Evolutionary conservation across 2,113 vertebrate genomes (phyloP).

Genomic region (Heterocephalus glaber): DNA sequence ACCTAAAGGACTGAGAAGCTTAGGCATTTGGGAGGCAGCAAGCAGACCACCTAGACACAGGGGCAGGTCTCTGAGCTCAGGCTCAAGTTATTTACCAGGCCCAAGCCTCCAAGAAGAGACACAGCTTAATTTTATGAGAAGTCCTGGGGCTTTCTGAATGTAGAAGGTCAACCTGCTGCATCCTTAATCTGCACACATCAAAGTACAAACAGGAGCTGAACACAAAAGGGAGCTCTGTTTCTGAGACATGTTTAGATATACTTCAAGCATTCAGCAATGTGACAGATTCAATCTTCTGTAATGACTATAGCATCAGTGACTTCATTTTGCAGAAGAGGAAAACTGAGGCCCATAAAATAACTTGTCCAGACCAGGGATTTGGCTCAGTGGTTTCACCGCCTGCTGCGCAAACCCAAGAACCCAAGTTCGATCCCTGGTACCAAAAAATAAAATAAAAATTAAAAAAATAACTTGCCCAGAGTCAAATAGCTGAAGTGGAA

Average conservation of each 20-base stretch:
- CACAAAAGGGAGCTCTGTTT: neutral
- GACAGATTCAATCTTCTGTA: neutral
- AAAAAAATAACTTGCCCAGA: neutral
- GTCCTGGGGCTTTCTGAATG: slow-evolving; percentile 13
- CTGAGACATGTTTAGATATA: slow-evolving; percentile 10
- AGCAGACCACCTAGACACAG: neutral
- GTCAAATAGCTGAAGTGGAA: slow-evolving; percentile 13
- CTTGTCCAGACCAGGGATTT: no score
- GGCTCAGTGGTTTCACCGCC: no score
- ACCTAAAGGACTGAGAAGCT: neutral
- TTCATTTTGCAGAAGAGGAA: neutral
- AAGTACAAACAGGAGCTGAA: neutral
- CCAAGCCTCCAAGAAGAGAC: neutral
- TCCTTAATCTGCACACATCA: neutral
- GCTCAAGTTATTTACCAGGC: neutral
- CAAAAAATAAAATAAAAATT: no score
- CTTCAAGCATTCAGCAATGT: neutral
- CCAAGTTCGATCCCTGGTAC: no score
- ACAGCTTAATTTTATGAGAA: neutral
- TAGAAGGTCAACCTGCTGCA: neutral
- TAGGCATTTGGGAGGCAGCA: neutral
- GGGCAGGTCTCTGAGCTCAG: neutral
- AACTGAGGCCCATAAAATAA: slow-evolving; percentile 7
- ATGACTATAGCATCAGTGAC: neutral
- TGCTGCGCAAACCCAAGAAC: no score